Evolutionary conservation across 2,888 invertebrate species (phyloP), one percentile per base, ranked within the genome.

Genomic region (Epinotia bilunana): DNA sequence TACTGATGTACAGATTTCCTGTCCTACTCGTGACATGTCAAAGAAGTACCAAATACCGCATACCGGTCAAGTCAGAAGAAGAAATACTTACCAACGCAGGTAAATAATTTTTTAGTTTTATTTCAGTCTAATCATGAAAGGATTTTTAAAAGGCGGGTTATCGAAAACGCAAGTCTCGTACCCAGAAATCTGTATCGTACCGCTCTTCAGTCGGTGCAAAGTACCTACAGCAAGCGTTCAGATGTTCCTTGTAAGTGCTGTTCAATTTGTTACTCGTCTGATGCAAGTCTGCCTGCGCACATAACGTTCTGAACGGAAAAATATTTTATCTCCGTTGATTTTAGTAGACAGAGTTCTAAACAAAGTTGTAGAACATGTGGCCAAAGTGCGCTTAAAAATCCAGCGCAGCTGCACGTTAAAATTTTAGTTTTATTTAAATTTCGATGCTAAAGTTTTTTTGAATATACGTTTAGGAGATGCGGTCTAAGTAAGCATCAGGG

Each of bases 341-440:
- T 88, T 85, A 87, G 84, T 83, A 80, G 82, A 78, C 77, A 81
- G 83, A 82, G 84, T 89, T 90, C 87, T 87, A 87, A 88, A 89
- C 89, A 88, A 90, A 91, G 87, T 90, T 88, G 79, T 79, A 80
- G 83, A 83, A 84, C 84, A 83, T 86, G 85, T 83, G 84, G 85
- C 79, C 78, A 76, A 82, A 83, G 81, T 83, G 81, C 80, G 84
- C 85, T 88, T 86, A 83, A 88, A 88, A 90, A 89, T 89, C 86
- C 85, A 78, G 82, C 84, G 78, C 87, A 87, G 88, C 83, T 86
- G 86, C 81, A 79, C 80, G 79, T 78, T 79, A 77, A 84, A 88
- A 85, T 87, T 87, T 84, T 83, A 86, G 86, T 86, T 87, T 84
- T 85, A 87, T 86, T 85, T 76, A 13, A 64, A 74, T 60, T 67